Conservation (phyloP, 2,888 invertebrate genomes). For the Pristionchus japonicus region DNA sequence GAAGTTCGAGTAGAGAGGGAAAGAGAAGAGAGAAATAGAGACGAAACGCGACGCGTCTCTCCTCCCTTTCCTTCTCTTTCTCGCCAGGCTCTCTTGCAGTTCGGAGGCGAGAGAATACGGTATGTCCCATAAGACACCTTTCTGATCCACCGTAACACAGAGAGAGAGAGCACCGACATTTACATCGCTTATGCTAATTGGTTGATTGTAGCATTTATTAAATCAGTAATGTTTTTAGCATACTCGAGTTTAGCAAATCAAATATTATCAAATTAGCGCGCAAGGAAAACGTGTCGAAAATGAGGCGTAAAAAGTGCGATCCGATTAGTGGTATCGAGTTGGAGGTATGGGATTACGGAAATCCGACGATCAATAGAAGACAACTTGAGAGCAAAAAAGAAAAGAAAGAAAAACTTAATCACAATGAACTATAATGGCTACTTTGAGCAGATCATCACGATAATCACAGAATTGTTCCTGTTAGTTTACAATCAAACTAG, state of each 20-base stretch:
- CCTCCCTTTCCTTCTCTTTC: conserved; percentile 24
- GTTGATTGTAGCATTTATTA: not conserved
- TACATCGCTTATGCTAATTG: not conserved
- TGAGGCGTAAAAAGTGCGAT: conserved; percentile 49
- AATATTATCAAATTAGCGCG: not conserved
- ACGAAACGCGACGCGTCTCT: conserved; percentile 43
- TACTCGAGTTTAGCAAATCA: not conserved
- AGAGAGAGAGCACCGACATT: not conserved
- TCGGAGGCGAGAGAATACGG: conserved; percentile 56
- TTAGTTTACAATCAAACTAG: conserved; percentile 13
- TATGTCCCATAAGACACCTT: conserved; percentile 51
- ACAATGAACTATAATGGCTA: conserved; percentile 1
- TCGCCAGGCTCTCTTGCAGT: conserved; percentile 53
- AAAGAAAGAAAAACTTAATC: not conserved
- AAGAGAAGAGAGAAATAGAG: conserved; percentile 38
- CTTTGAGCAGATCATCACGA: conserved; percentile 8
- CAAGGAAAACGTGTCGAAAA: conserved; percentile 6
- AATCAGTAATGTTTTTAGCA: not conserved
- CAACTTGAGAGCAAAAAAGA: no score
- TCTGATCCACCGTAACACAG: not conserved
- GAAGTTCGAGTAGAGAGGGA: conserved; percentile 42
- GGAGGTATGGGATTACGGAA: conserved; percentile 46
- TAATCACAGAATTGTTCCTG: conserved; percentile 1
- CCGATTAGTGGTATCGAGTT: conserved; percentile 31
- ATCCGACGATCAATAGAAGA: not conserved